These are phyloP conservation scores for Pluvialis apricaria DNA, from an alignment of 2,113 vertebrate species.

Conservation along the genomic window DNA sequence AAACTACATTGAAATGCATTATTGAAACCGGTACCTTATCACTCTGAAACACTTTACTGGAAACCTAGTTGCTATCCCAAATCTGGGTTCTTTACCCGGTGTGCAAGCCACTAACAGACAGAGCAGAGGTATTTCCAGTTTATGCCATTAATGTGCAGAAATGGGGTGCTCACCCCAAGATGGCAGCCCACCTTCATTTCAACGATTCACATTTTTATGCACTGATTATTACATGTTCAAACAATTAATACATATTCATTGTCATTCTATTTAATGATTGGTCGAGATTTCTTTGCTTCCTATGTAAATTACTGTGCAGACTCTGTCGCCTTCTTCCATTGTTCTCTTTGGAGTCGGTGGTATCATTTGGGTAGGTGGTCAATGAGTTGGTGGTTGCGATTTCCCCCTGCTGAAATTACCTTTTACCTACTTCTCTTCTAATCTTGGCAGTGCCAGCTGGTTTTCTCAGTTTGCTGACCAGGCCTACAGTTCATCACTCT, in stretches of 20 bases:
- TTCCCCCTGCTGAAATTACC: not conserved
- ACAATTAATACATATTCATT: not conserved
- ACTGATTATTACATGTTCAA: not conserved
- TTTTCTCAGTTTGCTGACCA: not conserved
- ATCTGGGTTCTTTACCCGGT: not conserved
- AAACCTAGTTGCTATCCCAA: not conserved
- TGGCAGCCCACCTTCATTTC: not conserved
- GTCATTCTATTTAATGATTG: not conserved
- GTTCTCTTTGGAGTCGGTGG: not conserved
- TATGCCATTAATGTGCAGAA: not conserved
- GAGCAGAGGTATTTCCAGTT: not conserved
- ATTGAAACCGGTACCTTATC: not conserved
- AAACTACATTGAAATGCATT: not conserved
- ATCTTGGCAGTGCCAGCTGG: not conserved
- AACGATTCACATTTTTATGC: not conserved
- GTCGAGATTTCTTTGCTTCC: not conserved
- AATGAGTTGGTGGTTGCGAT: not conserved
- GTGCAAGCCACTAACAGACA: not conserved
- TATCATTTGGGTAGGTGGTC: not conserved
- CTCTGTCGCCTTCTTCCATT: not conserved
- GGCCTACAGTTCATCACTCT: not conserved
- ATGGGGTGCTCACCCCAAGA: not conserved
- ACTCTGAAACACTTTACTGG: slow-evolving; percentile 9
- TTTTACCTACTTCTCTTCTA: not conserved
- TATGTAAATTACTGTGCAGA: not conserved